Evolutionary conservation across 2,797 vertebrate genomes (phyloP), one percentile per base, ranked within the genome.

Genomic region (Anolis apletophallus): DNA sequence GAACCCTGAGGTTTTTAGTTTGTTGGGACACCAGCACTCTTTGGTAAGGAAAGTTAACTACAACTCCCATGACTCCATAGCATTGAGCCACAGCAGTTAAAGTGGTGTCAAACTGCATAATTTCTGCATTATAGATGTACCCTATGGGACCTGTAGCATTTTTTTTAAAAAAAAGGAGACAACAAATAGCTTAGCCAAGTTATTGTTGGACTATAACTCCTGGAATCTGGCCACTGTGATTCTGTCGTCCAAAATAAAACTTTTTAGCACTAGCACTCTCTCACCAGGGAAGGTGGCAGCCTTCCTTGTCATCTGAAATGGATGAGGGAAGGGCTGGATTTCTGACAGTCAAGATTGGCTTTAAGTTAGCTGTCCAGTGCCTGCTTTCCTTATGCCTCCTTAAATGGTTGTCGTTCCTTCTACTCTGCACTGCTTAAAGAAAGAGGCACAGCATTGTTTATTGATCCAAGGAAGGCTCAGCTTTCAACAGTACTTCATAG

Each of bases 371-470:
- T 26, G 26, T 40, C 54, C 29, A 46, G 40, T 73, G 50, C 64
- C 32, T 6, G 36, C 54, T 79, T 85, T 85, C 54, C 34, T 46
- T n/a, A 29, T 34, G 64, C 34, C 32, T 79, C 84, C 83, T 78
- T 69, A 71, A 71, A 79, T 69, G 61, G 64, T 5, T 55, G 21
- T 55, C 32, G 29, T 32, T 40, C 34, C 52, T 36, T 23, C 52
- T 21, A 5, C n/a, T 72, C 17, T 85, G 36, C 50, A 61, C 52
- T 71, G 21, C 64, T 36, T 54, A 32, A 32, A 32, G 64, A 40
- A 81, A 81, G 19, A 73, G 75, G 75, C 57, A 72, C 46, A 64
- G 32, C 16, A 12, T n/a, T 21, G 8, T 77, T 59, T 34, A 83
- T n/a, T 50, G 54, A 55, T 26, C 34, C 68, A 50, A 57, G 13